Evolutionary conservation across 2,888 invertebrate genomes (phyloP), one percentile per base, ranked within the genome.

Genomic region (Drosophila melanosoma): DNA sequence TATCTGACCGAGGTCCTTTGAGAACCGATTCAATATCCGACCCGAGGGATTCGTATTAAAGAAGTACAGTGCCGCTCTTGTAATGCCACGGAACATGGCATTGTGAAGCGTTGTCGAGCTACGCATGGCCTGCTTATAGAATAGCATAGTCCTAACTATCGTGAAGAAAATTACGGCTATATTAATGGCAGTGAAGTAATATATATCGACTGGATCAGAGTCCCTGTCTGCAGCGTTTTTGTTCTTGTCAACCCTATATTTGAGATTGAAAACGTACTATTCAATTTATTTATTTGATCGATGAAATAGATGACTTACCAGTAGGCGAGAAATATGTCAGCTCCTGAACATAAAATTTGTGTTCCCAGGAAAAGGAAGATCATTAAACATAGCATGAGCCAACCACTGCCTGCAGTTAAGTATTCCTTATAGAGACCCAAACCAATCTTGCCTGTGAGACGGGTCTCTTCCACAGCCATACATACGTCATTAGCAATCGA

Each of bases 21-120:
- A 96, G 92, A 98, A 98, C 26, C 98, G 94, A 93, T 98, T 98
- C 42, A 98, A 94, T 80, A 98, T 96, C 40, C 96, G 93, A 0
- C 96, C 96, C 0, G 96, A 96, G 0, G 97, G 96, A 93, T 98
- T 98, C 1, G 95, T 95, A 91, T 98, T 97, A 93, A 98, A 98
- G 94, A 98, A 98, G 40, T 95, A 94, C 95, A 98, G 96, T 0
- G 96, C 95, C 0, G 97, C 96, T 52, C 96, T 94, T 8, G 97
- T 96, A 29, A 98, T 95, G 32, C 96, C 94, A 17, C 94, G 92
- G 92, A 98, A 98, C 98, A 98, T 98, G 20, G 93, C 94, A 92
- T 97, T 96, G 93, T 98, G 98, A 0, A 98, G 94, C 8, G 93
- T 94, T 1, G 95, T 95, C 0, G 98, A 97, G 0, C 97, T 96